phyloP scores from a whole-genome alignment of 2,888 invertebrate species.

The Cacoxenus indagator region DNA sequence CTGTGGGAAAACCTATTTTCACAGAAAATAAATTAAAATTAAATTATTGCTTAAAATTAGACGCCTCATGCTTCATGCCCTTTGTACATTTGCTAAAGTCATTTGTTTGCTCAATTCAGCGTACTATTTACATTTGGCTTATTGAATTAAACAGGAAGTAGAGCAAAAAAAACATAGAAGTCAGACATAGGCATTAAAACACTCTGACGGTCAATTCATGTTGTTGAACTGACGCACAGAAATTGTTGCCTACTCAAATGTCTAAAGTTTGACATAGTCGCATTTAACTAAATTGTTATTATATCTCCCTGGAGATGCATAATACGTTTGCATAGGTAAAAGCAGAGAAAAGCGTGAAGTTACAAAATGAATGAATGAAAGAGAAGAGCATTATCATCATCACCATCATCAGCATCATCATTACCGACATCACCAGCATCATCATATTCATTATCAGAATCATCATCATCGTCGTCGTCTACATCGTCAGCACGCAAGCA shows the following conservation, averaged over 20 bases:
- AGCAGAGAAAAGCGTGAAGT: too few species aligned
- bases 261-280: conserved; percentile 49
- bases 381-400: not conserved
- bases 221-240: not conserved
- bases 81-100: not conserved
- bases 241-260: conserved; percentile 29
- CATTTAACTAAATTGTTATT: conserved; percentile 57
- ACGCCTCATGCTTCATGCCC: not conserved
- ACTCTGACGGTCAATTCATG: not conserved
- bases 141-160: conserved; percentile 51
- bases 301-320: conserved; percentile 23
- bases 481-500: conserved; percentile 13
- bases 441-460: too few species aligned
- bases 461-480: too few species aligned
- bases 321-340: not conserved
- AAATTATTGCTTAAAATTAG: conserved; percentile 7
- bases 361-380: not conserved
- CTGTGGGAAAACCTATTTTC: not conserved
- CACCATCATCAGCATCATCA: too few species aligned
- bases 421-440: too few species aligned
- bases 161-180: conserved; percentile 6
- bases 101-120: not conserved
- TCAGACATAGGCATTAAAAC: not conserved
- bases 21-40: conserved; percentile 7
- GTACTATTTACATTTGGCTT: conserved; percentile 30